These are phyloP conservation scores for Sigmodon hispidus DNA, from an alignment of 2,113 vertebrate species.

Conservation along the genomic window DNA sequence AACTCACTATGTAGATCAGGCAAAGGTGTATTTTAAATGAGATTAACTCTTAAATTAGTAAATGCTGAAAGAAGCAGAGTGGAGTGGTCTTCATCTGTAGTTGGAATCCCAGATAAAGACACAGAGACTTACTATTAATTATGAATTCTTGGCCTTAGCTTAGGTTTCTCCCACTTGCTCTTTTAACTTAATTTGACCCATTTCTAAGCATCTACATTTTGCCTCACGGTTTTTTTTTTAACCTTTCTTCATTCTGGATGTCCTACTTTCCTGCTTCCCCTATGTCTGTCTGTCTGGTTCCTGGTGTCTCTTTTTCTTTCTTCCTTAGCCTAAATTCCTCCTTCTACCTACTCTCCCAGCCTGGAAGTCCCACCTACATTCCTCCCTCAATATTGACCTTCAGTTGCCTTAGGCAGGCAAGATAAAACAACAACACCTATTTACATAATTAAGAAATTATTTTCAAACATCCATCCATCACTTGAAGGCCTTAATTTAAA, in stretches of 20 bases:
- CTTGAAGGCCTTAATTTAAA: background rate
- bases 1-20: background rate
- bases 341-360: background rate
- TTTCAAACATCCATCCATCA: background rate
- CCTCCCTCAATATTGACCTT: background rate
- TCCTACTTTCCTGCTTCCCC: background rate
- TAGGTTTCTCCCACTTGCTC: background rate
- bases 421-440: background rate
- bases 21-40: background rate
- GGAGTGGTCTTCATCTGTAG: background rate
- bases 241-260: background rate
- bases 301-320: background rate
- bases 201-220: background rate
- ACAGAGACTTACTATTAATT: background rate
- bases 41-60: background rate
- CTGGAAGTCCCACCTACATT: background rate
- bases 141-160: background rate
- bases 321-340: background rate
- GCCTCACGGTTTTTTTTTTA: background rate
- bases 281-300: background rate
- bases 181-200: background rate
- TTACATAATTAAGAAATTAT: background rate
- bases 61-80: background rate
- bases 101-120: background rate
- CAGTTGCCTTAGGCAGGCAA: background rate